Percentiles rank a stretch among this genome's conserved stretches.
Evolutionary conservation across 2,888 invertebrate genomes (phyloP).

Genomic region (Heliconius ethilla): DNA sequence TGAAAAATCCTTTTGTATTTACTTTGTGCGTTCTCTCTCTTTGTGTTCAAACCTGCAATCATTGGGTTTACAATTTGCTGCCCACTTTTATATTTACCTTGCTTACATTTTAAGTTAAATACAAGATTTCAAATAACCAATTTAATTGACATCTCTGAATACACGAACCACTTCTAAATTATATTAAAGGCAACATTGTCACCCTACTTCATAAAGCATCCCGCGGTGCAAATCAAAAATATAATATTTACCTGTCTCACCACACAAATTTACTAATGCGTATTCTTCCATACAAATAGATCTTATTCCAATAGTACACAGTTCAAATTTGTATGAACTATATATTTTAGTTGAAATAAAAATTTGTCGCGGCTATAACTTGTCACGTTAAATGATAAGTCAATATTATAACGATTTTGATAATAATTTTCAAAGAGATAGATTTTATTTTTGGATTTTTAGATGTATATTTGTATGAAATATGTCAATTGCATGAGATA

Average conservation of each 20-base stretch:
- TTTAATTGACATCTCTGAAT: background rate
- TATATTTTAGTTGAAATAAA: background rate
- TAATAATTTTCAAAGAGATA: conserved; percentile 12
- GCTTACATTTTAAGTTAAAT: too few species aligned
- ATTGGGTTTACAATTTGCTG: too few species aligned
- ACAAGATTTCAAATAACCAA: too few species aligned
- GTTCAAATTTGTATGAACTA: conserved; percentile 4
- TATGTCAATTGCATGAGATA: conserved; percentile 7
- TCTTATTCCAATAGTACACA: background rate
- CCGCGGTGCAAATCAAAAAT: conserved; percentile 45
- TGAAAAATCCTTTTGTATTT: too few species aligned
- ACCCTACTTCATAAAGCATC: conserved; percentile 34
- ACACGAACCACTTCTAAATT: conserved; percentile 3
- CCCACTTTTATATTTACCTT: too few species aligned
- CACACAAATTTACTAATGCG: background rate
- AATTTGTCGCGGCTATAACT: conserved; percentile 20
- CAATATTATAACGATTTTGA: conserved; percentile 22
- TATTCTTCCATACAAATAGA: background rate
- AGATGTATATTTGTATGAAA: conserved; percentile 16
- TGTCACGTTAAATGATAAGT: conserved; percentile 31
- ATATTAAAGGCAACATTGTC: conserved; percentile 13
- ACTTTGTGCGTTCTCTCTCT: too few species aligned
- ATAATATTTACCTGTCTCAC: conserved; percentile 37
- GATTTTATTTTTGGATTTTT: background rate
- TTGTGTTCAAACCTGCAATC: too few species aligned